phyloP scores from a whole-genome alignment of 2,797 vertebrate genomes.

The Hybognathus amarus region DNA sequence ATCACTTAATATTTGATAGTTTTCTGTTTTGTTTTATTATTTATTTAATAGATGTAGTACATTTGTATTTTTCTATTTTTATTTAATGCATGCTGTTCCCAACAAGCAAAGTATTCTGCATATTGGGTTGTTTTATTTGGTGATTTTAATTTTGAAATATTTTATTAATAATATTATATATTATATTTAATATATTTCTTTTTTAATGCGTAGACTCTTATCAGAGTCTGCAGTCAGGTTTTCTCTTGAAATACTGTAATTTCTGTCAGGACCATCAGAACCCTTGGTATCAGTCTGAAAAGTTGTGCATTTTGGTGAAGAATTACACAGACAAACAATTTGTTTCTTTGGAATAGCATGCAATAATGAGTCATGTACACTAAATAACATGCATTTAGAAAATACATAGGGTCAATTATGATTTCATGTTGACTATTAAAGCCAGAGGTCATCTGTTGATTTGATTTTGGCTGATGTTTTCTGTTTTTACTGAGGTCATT shows the following conservation, averaged over 20 bases:
- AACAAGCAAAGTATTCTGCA: neutral
- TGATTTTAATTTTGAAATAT: neutral
- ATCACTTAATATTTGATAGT: neutral
- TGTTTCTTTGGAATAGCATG: neutral
- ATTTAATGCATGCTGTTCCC: no score
- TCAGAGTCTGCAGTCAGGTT: neutral
- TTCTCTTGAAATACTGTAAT: neutral
- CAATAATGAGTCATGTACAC: neutral
- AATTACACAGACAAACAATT: slow-evolving; percentile 17
- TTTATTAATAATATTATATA: neutral
- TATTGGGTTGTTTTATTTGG: neutral
- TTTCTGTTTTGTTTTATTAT: neutral
- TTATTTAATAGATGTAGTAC: neutral
- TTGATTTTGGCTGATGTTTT: slow-evolving; percentile 58
- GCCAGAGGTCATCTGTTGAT: slow-evolving; percentile 48
- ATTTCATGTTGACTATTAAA: slow-evolving; percentile 39
- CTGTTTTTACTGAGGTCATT: slow-evolving; percentile 29
- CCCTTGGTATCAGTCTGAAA: slow-evolving; percentile 3
- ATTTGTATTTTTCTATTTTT: no score
- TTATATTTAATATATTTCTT: neutral
- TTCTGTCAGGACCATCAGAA: neutral
- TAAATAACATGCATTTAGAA: neutral
- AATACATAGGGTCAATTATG: neutral
- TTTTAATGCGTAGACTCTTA: neutral
- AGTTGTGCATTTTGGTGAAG: slow-evolving; percentile 14